These are phyloP conservation scores for Galerucella pusilla DNA, from an alignment of 2,888 invertebrate genomes.

Conservation along the genomic window DNA sequence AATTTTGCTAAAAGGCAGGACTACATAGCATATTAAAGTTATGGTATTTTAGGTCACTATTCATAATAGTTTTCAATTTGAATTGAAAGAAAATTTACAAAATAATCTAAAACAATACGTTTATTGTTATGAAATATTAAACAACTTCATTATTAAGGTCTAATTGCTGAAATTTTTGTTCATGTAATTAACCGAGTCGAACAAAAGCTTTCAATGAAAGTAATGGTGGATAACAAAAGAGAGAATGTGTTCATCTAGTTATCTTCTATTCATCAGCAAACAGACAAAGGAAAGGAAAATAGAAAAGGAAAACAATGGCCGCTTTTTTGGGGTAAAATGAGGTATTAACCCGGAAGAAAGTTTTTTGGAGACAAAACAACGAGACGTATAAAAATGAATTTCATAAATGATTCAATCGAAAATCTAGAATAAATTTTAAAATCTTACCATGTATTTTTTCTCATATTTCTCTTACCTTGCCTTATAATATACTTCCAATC, in stretches of 20 bases:
- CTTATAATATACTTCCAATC: neutral
- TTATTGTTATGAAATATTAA: slow-evolving; percentile 2
- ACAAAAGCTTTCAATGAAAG: slow-evolving; percentile 26
- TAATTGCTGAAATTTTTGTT: slow-evolving; percentile 19
- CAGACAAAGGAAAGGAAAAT: slow-evolving; percentile 36
- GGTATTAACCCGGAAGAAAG: neutral
- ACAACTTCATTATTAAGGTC: neutral
- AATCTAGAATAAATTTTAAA: too few relatives aligned
- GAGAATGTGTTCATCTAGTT: slow-evolving; percentile 37
- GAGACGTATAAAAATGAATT: neutral
- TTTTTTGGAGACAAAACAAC: neutral
- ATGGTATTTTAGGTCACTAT: neutral
- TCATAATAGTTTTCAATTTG: neutral
- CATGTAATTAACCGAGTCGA: slow-evolving; percentile 23
- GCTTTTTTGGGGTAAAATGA: neutral
- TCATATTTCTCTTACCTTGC: slow-evolving; percentile 1
- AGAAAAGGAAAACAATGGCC: slow-evolving; percentile 19
- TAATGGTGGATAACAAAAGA: slow-evolving; percentile 30
- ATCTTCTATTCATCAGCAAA: slow-evolving; percentile 36
- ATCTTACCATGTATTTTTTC: neutral
- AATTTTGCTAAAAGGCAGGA: neutral
- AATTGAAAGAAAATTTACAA: neutral
- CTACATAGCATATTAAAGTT: neutral
- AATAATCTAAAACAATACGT: neutral
- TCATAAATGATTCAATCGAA: neutral